phyloP scores from a whole-genome alignment of 2,113 vertebrate genomes.

The Colius striatus region DNA sequence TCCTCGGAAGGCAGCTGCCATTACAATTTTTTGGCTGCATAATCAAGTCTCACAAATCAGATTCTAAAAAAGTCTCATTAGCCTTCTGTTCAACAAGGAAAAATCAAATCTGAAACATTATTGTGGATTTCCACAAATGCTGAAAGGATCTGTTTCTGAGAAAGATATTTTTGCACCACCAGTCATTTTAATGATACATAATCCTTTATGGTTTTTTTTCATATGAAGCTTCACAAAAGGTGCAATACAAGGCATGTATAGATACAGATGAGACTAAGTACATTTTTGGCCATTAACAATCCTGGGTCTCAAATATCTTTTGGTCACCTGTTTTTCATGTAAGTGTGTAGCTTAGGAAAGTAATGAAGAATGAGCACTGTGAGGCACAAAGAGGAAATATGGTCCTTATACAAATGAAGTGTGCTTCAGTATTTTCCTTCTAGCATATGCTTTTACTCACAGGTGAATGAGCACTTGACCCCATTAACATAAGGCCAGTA shows the following conservation, averaged over 20 bases:
- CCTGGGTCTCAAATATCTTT: neutral
- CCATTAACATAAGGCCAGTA: neutral
- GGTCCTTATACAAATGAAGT: neutral
- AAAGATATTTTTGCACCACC: neutral
- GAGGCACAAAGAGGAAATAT: neutral
- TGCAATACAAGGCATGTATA: neutral
- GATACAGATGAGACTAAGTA: neutral
- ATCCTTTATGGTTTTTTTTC: neutral
- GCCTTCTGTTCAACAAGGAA: neutral
- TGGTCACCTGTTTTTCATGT: neutral
- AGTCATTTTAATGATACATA: neutral
- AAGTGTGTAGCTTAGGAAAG: neutral
- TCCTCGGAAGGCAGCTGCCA: neutral
- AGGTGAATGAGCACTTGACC: neutral
- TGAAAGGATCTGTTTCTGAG: neutral
- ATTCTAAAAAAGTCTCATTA: neutral
- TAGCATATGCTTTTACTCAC: neutral
- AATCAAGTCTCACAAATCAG: neutral
- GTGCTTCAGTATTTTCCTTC: neutral
- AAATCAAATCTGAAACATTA: neutral
- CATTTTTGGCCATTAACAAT: neutral
- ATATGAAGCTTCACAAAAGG: neutral
- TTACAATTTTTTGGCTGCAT: neutral
- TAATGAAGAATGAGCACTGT: neutral
- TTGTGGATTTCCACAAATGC: neutral